Evolutionary conservation across 2,797 vertebrate genomes (phyloP).

Genomic region (Thalassophryne amazonica): DNA sequence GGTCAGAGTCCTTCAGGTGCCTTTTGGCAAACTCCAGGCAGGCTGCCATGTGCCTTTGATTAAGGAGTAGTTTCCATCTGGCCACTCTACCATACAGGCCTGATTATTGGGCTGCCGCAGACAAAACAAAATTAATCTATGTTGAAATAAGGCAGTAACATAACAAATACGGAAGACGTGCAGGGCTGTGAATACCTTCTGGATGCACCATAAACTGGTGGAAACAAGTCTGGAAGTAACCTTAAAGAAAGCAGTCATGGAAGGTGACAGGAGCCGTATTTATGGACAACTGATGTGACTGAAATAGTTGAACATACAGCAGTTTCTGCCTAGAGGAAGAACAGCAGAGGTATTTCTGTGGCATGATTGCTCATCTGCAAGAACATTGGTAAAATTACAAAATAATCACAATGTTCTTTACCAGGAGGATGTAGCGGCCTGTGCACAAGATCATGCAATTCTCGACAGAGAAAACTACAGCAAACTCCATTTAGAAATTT

Average conservation of each 20-base stretch:
- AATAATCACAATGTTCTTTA: too few relatives aligned
- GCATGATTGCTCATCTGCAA: neutral
- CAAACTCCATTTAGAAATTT: neutral
- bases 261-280: neutral
- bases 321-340: neutral
- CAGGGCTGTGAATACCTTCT: too few relatives aligned
- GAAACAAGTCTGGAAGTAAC: neutral
- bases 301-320: neutral
- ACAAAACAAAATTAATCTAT: too few relatives aligned
- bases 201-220: neutral
- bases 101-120: too few relatives aligned
- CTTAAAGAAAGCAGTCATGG: neutral
- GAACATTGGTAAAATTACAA: neutral
- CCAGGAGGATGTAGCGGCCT: neutral
- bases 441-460: neutral
- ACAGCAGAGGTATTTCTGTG: neutral
- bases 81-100: too few relatives aligned
- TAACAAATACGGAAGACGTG: too few relatives aligned
- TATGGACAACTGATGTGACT: neutral
- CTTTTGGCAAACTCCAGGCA: too few relatives aligned
- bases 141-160: too few relatives aligned
- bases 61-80: too few relatives aligned
- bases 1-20: too few relatives aligned
- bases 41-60: too few relatives aligned
- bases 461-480: neutral